Evolutionary conservation across 2,888 invertebrate genomes (phyloP), one percentile per base, ranked within the genome.

Genomic region (Tribolium freemani): DNA sequence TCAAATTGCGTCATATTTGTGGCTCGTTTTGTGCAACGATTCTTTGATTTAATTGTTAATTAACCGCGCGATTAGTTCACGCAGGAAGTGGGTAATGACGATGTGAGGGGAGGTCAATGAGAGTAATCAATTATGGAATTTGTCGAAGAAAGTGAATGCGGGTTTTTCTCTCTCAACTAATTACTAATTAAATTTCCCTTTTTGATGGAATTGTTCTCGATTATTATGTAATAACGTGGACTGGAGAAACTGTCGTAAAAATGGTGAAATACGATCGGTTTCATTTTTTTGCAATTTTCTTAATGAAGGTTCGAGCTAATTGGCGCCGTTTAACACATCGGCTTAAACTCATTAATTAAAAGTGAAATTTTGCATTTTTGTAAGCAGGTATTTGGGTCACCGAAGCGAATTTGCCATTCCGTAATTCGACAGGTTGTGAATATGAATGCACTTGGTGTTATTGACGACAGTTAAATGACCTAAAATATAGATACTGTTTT

Each of bases 331-430:
- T 38, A 38, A 38, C 38, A 38, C 38, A 38, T 38, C 31, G 31
- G 9, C 5, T 38, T 60, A 13, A 26, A 21, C 26, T 11, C 20
- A 60, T 48, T 60, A 60, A 60, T 60, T 60, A 48, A 48, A 60
- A 60, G 60, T 60, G 60, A 60, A 58, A 60, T 46, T 60, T 46
- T 60, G 20, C 46, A 46, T 60, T 48, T 60, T 60, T 60, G 10
- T 58, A 58, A 31, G 20, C 57, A 58, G 9, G 56, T 13, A 58
- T 45, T 20, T 44, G 44, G 57, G 57, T 58, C 57, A 45, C 45
- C 44, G 44, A 44, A 38, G 11, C 30, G 16, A 44, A 58, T 31
- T 54, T 54, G 53, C 9, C n/a, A 30, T 26, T 54, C 30, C 54
- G 10, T 51, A 16, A 20, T 51, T 51, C 21, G 51, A 38, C 38